A percentile compares a stretch with the other conserved stretches of the same genome.
These are phyloP conservation scores for Taxidea taxus DNA, from an alignment of 2,113 vertebrate species.

Conservation along the genomic window DNA sequence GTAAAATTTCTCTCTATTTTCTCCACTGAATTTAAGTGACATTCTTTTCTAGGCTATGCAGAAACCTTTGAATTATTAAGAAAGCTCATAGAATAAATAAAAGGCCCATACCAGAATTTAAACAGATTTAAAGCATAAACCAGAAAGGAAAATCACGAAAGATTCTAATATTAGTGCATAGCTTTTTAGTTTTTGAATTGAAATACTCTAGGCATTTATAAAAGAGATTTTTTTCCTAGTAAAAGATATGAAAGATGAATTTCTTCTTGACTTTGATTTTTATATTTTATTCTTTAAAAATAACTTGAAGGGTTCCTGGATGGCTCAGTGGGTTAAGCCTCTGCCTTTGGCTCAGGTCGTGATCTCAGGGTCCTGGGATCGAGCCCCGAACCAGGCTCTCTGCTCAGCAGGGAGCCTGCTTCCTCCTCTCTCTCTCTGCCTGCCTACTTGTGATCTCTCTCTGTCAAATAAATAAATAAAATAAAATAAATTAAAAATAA, in stretches of 20 bases:
- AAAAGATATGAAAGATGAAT: not conserved
- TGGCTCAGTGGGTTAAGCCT: too few relatives aligned
- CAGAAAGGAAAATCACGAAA: not conserved
- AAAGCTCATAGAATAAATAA: not conserved
- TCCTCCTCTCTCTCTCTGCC: too few relatives aligned
- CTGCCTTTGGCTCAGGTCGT: too few relatives aligned
- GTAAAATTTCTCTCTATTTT: not conserved
- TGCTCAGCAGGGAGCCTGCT: too few relatives aligned
- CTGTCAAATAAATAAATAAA: too few relatives aligned
- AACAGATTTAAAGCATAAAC: not conserved
- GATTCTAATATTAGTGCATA: not conserved
- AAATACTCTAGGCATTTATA: not conserved
- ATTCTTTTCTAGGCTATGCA: not conserved
- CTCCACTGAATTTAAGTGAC: not conserved
- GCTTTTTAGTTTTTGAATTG: not conserved
- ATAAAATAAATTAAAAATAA: conserved; percentile 23
- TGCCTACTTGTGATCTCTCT: too few relatives aligned
- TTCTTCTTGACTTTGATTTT: not conserved
- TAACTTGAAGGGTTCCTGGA: too few relatives aligned
- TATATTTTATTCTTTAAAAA: not conserved
- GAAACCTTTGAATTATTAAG: not conserved
- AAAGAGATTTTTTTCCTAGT: not conserved
- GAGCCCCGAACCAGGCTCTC: too few relatives aligned
- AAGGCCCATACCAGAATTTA: not conserved
- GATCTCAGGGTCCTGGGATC: too few relatives aligned